Conservation (phyloP, 2,888 invertebrate genomes). For the Prenolepis imparis region DNA sequence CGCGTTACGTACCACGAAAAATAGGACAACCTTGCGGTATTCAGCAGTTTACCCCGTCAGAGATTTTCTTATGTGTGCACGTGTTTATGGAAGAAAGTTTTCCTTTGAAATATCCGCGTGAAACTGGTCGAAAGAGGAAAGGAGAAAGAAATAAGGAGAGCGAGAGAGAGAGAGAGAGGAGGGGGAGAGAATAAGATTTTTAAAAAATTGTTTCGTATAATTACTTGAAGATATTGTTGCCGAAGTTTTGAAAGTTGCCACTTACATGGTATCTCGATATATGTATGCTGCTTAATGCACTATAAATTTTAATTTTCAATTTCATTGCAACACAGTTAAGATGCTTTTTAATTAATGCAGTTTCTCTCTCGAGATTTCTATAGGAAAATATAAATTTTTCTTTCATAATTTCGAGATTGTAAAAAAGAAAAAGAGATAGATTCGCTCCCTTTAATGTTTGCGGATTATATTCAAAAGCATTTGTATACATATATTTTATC, state of each 20-base stretch:
- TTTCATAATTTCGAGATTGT: neutral
- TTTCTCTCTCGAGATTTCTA: neutral
- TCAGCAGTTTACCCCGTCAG: constrained; percentile 12
- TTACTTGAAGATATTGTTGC: constrained; percentile 70
- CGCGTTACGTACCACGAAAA: constrained; percentile 30
- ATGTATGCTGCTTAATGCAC: constrained; percentile 71
- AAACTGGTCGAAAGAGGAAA: neutral
- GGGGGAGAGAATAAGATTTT: neutral
- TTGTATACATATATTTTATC: neutral
- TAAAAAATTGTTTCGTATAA: constrained; percentile 63
- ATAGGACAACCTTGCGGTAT: constrained; percentile 3
- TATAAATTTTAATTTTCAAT: constrained; percentile 80
- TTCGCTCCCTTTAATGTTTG: neutral
- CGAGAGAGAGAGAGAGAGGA: neutral
- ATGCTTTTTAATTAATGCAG: neutral
- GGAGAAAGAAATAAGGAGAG: neutral
- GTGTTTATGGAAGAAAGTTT: constrained; percentile 42
- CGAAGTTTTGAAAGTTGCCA: constrained; percentile 63
- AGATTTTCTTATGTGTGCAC: constrained; percentile 49
- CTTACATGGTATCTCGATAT: constrained; percentile 44
- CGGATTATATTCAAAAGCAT: neutral
- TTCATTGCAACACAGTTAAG: constrained; percentile 49
- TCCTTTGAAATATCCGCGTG: constrained; percentile 13
- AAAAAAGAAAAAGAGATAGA: neutral
- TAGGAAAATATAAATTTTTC: neutral